Evolutionary conservation across 2,888 invertebrate genomes (phyloP), one percentile per base, ranked within the genome.

Genomic region (Acleris laterana): DNA sequence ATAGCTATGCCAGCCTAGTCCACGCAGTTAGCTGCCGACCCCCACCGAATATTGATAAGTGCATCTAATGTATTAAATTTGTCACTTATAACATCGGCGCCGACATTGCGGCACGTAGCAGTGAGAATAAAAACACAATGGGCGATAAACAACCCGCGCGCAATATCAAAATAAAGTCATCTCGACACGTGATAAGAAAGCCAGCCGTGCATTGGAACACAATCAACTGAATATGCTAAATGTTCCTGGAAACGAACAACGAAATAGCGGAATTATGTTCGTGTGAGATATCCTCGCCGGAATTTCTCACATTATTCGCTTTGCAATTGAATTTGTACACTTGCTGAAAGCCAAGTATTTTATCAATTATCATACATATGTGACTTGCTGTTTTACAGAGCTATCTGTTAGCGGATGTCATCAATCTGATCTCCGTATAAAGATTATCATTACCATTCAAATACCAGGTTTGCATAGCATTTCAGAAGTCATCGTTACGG

Each of bases 151-250:
- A 70, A 84, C 81, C 74, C 71, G 74, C 83, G 84, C 80, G 84
- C 85, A 84, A 88, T 90, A 90, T 90, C 86, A 89, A 88, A 90
- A 90, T 89, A 82, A 86, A 90, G 87, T 89, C 89, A 89, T 88
- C 82, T 83, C 68, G 42, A 78, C 76, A 84, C 90, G 90, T 90
- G 90, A 85, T 80, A 70, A 69, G 88, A 82, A 84, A 85, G 75
- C 73, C 63, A 76, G 79, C 42, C 64, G 68, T 62, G 62, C 64
- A 68, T 62, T 62, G 65, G 57, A 63, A 69, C 64, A 70, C 69
- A 59, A 69, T 64, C 70, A 68, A 70, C 72, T 72, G 74, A 75
- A 74, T 71, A 81, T 80, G 78, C 72, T 78, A 75, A 80, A 75
- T 75, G 69, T 87, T 86, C 88, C 75, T 73, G 78, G 87, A 87